Conservation (phyloP, 92 coral and sea anemone species). For the Palythoa heliodiscus region DNA sequence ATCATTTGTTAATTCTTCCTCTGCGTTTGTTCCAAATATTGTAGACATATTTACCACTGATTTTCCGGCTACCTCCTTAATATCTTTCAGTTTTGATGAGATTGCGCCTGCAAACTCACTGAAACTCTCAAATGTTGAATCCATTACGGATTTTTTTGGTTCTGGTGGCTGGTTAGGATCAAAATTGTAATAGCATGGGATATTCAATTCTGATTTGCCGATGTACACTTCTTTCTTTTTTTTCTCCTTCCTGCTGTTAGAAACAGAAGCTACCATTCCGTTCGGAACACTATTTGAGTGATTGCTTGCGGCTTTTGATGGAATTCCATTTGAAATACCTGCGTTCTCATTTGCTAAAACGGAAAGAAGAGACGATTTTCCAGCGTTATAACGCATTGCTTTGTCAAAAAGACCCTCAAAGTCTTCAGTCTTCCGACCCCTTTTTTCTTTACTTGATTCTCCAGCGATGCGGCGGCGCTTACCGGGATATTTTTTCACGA, state of each 20-base stretch:
- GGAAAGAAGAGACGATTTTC: conserved; percentile 67
- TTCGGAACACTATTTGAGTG: neutral
- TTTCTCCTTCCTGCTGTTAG: neutral
- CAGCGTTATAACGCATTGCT: conserved; percentile 64
- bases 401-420: conserved; percentile 55
- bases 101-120: conserved; percentile 75
- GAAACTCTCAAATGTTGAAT: conserved; percentile 60
- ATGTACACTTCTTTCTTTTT: conserved; percentile 22
- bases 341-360: conserved; percentile 50
- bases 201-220: conserved; percentile 61
- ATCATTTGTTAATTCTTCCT: conserved; percentile 23
- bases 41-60: conserved; percentile 76
- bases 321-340: conserved; percentile 63
- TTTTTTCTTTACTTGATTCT: conserved; percentile 8
- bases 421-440: conserved; percentile 51
- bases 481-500: conserved; percentile 50
- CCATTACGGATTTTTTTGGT: conserved; percentile 43
- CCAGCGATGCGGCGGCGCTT: conserved; percentile 52
- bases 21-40: conserved; percentile 41
- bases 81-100: conserved; percentile 73
- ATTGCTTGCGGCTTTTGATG: conserved; percentile 26
- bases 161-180: conserved; percentile 57
- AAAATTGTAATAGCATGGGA: conserved; percentile 69
- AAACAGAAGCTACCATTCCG: neutral
- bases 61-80: conserved; percentile 57